Evolutionary conservation across 2,888 invertebrate genomes (phyloP), one percentile per base, ranked within the genome.

Genomic region (Tachina lurida): DNA sequence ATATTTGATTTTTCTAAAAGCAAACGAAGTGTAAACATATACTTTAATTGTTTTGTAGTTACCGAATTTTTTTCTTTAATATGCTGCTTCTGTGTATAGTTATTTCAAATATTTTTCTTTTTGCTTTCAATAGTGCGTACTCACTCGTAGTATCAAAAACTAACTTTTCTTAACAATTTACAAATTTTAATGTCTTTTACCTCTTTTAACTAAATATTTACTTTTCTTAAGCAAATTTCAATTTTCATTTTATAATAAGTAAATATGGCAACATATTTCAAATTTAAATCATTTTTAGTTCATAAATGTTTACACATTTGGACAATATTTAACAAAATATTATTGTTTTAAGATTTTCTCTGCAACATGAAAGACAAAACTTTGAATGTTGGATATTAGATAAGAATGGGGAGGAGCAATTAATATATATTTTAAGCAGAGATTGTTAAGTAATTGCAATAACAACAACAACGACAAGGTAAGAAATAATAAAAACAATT

Each of bases 211-310:
- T 1, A 65, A 73, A 80, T 73, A 80, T 80, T 73, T 65, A 73
- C 58, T 39, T 80, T 58, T 58, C 65, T 58, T 80, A 73, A 78
- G 62, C 58, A 75, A 82, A 75, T 70, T 70, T 67, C 75, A 82
- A 75, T 82, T 81, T 82, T 63, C 62, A 82, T 82, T 82, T 82
- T 75, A 54, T 75, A 81, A 54, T 39, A 75, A 52, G 74, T 39
- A 81, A 81, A 76, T 80, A 80, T 73, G 65, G 22, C 17, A 56
- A 73, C 43, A 49, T 58, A 31, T 58, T 73, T 43, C 19, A 73
- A 65, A 73, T 73, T 47, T n/a, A 73, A 67, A 80, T 67, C n/a
- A 62, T 70, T 78, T 54, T 31, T 17, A 70, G 71, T 63, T 47
- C 31, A 71, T 71, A 71, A 62, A 68, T 47, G 0, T 52, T 31